Conservation (phyloP, 2,888 invertebrate species). For the Nasonia oneida region DNA sequence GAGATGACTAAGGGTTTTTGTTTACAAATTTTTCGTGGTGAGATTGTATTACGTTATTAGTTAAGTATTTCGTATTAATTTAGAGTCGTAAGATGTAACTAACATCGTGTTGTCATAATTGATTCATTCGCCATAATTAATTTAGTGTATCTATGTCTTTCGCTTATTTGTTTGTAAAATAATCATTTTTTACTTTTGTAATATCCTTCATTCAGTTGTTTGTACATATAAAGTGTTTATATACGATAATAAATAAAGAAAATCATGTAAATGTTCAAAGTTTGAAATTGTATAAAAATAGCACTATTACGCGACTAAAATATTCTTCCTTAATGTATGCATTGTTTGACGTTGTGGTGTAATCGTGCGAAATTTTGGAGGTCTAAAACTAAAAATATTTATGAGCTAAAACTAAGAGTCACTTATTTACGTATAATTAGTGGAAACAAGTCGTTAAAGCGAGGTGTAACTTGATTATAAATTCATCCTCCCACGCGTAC, state of each 20-base stretch:
- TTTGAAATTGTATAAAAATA: no score
- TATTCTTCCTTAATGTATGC: no score
- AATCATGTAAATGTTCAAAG: not conserved
- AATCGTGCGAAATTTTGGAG: no score
- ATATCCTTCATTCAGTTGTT: not conserved
- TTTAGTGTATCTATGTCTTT: not conserved
- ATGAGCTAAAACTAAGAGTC: no score
- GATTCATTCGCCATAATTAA: conserved; percentile 20
- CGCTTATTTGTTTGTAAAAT: not conserved
- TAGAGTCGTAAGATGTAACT: not conserved
- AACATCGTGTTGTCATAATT: not conserved
- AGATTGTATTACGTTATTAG: not conserved
- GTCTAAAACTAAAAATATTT: no score
- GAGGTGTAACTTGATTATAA: not conserved
- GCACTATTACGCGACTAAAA: no score
- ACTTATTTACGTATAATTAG: no score
- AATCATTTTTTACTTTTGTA: conserved; percentile 32
- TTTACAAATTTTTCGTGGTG: not conserved
- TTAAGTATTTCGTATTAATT: not conserved
- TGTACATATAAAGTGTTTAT: conserved; percentile 48
- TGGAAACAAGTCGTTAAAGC: no score
- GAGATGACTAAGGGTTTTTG: not conserved
- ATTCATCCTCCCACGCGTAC: not conserved
- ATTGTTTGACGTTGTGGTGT: no score
- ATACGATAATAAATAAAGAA: conserved; percentile 30